Evolutionary conservation across 2,113 vertebrate species (phyloP), one percentile per base, ranked within the genome.

Genomic region (Danio rerio): DNA sequence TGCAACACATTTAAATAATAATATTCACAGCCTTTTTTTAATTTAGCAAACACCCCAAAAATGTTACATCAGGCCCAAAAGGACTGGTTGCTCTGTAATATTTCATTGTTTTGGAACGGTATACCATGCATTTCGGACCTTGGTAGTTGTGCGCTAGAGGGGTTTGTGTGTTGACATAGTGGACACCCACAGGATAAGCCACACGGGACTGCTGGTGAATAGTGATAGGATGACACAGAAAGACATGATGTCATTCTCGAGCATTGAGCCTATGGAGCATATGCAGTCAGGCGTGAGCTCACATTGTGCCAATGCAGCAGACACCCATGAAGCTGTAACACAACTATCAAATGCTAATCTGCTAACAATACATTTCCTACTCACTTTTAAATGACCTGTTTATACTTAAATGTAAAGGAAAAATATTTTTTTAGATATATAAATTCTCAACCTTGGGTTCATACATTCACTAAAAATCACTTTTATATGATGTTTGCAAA

Each of bases 221-320:
- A 89, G 91, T 90, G 89, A 90, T 81, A 52, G 95, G 96, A 97
- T 99, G 96, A 96, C 88, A 93, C 93, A 89, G 92, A 93, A 94
- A 97, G 96, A 96, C 91, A 94, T 96, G 94, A 95, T 95, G 95
- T 97, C 95, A 97, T 96, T 95, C 92, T 93, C 90, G 91, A 94
- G 93, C 93, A 88, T 82, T 89, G 90, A 87, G 88, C 83, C 94
- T 94, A 96, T 97, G 98, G 95, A 96, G 85, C 80, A 73, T 80
- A 92, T 90, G 93, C 94, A 90, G 87, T 96, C 95, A 96, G 94
- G 95, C 96, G 89, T 96, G 93, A 96, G 92, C 88, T 89, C 88
- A 94, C 91, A 95, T 93, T 94, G 90, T 89, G 87, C 86, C 90
- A 93, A 94, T 85, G 75, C 81, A 79, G 75, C 80, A 79, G 65